Base-by-base conservation (phyloP, 2,888 invertebrate genomes). In the Drosophila recens region DNA sequence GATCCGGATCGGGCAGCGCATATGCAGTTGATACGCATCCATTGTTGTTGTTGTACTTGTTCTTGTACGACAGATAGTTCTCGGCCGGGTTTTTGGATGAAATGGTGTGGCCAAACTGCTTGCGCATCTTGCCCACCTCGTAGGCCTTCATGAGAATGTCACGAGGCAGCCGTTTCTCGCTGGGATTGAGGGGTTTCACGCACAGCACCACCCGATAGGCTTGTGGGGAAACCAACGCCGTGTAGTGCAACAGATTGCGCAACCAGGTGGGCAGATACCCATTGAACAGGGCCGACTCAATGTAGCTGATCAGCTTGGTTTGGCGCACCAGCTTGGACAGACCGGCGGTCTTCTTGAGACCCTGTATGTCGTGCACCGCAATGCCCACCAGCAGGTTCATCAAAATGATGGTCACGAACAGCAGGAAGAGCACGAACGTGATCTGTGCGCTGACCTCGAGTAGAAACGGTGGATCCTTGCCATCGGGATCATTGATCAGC, bases 331-430 rank as follows among this genome's bases (percentile, higher is more conserved):
- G 93, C 89, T 97, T 97, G 0, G 96, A 96, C 1, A 97, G 93
- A 0, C 97, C 97, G 0, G 97, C 97, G 0, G 97, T 97, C 93
- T 97, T 97, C 80, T 97, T 95, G 13, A 97, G 93, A 0, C 97
- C 97, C 90, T 97, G 97, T 66, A 97, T 97, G 90, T 97, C 97
- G 84, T 97, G 97, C 4, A 97, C 97, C 0, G 97, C 97, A 78
- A 97, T 97, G 91, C 97, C 97, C 15, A 97, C 97, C 0, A 97
- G 93, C 0, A 97, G 93, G 92, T 97, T 97, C 97, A 97, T 97
- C 46, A 97, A 93, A 6, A 97, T 96, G 3, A 97, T 96, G 0
- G 97, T 97, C 0, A 97, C 97, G 89, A 97, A 97, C 83, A 97
- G 93, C 5, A 97, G 93, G 83, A 97, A 97, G 27, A 97, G 92